Conservation (phyloP, 2,797 vertebrate species). For the Picus viridis region DNA sequence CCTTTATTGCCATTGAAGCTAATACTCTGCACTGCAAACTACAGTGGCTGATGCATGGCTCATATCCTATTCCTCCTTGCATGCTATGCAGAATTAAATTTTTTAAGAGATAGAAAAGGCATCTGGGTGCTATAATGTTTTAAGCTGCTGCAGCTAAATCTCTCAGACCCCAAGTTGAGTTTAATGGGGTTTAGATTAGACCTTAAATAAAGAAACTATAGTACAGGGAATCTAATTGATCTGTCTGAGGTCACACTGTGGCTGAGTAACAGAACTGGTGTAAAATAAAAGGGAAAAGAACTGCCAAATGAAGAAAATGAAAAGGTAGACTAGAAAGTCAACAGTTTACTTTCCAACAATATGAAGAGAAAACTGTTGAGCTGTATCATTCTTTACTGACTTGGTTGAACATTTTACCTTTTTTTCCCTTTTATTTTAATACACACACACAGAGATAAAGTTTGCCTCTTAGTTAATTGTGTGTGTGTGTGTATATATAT, state of each 20-base stretch:
- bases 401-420: background rate
- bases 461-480: background rate
- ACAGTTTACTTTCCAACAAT: background rate
- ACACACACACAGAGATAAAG: background rate
- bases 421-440: background rate
- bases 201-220: background rate
- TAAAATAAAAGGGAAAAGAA: slow-evolving; percentile 15
- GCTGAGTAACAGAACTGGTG: background rate
- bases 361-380: background rate
- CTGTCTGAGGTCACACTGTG: background rate
- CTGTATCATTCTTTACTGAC: background rate
- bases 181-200: background rate
- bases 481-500: no score
- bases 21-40: background rate
- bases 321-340: background rate
- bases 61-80: background rate
- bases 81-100: background rate
- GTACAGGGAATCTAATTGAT: background rate
- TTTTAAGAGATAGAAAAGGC: slow-evolving; percentile 11
- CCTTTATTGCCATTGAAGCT: background rate
- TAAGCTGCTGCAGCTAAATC: slow-evolving; percentile 3
- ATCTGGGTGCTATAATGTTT: background rate
- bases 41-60: background rate
- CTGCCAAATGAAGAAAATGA: background rate
- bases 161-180: background rate